Evolutionary conservation across 1,140 invertebrate genomes (phyloP), one percentile per base, ranked within the genome.

Genomic region (Drosophila bifasciata): DNA sequence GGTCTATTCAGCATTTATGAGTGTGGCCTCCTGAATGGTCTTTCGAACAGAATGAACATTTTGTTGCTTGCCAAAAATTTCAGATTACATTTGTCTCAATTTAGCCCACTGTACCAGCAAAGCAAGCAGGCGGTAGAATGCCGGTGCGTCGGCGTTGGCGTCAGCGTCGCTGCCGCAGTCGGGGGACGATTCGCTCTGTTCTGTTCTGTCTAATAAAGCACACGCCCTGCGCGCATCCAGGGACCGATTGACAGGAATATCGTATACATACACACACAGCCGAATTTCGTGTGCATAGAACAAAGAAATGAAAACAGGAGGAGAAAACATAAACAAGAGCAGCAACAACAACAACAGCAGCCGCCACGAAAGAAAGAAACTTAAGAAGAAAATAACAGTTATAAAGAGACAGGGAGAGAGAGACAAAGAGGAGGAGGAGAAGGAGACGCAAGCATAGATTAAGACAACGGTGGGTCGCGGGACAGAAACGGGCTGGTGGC

Each of bases 221-320:
- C 48, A 63, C 68, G 71, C 71, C 71, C 71, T 71, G 46, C 21
- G 66, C 58, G 67, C 67, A 74, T 62, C 67, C 70, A 17, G 59
- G 59, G 32, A 63, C 45, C 59, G 49, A 51, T 28, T 51, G 25
- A 51, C 41, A 45, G 52, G 55, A 49, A 63, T 45, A 76, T 69
- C 64, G 70, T 72, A 68, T 78, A 89, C 78, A 83, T 56, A 81
- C 79, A 61, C 58, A 73, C 60, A 74, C 17, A 74, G 19, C 5
- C 41, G 64, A 43, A 63, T 56, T 60, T 15, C 46, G 55, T 68
- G 64, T 63, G 63, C 58, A 5, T 36, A 50, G 28, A 73, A 63
- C 68, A 73, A 73, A 72, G 68, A 55, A 55, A 73, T 59, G 32
- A 49, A 50, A 58, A 69, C 41, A 40, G 46, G 51, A 40, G 46